Percentiles rank a stretch among this genome's conserved stretches.
Conservation (phyloP, 2,113 vertebrate genomes). For the Oncorhynchus gorbuscha region DNA sequence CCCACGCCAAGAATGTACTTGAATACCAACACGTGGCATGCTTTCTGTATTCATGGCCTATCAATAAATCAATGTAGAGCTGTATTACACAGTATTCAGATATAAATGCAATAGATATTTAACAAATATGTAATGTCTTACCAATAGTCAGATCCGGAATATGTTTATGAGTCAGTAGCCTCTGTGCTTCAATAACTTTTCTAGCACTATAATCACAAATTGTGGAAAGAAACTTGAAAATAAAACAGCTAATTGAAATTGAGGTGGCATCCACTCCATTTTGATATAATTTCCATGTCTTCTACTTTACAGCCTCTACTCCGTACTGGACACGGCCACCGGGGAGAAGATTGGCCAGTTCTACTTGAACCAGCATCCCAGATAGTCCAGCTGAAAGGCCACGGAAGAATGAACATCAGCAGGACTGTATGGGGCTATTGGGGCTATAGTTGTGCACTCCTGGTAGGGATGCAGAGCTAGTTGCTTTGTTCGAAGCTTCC, state of each 20-base stretch:
- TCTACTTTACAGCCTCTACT: background rate
- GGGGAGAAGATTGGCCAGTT: slow-evolving; percentile 88
- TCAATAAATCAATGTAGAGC: background rate
- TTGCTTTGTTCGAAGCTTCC: background rate
- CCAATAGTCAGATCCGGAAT: background rate
- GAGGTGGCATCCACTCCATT: no score
- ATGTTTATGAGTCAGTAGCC: background rate
- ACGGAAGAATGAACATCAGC: background rate
- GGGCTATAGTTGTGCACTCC: background rate
- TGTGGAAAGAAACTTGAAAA: no score
- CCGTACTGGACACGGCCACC: no score
- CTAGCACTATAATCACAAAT: no score
- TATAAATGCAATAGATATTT: background rate
- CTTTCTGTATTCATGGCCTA: slow-evolving; percentile 61
- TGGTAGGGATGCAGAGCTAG: background rate
- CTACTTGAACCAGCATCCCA: slow-evolving; percentile 91
- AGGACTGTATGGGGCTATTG: background rate
- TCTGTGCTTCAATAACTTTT: no score
- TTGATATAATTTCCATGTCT: background rate
- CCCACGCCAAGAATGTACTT: slow-evolving; percentile 89
- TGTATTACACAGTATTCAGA: background rate
- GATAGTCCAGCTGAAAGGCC: slow-evolving; percentile 67
- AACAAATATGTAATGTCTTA: background rate
- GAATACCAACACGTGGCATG: slow-evolving; percentile 79
- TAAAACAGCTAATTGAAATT: no score